Evolutionary conservation across 1,140 invertebrate genomes (phyloP).

Genomic region (Chironomus tepperi): DNA sequence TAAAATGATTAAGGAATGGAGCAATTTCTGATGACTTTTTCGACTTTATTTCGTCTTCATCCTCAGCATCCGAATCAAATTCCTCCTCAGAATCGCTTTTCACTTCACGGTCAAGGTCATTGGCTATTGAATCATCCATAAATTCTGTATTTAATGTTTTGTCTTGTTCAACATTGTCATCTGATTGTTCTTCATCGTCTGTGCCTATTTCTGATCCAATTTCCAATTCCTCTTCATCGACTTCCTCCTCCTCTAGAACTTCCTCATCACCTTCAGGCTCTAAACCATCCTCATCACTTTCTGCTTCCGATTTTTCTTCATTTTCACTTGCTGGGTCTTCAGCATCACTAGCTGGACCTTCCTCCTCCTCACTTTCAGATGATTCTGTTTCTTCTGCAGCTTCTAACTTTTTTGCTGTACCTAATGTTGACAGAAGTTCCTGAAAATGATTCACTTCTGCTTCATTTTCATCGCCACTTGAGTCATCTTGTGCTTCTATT

Average conservation of each 20-base stretch:
- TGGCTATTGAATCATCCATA: conserved; percentile 27
- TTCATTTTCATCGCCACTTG: background rate
- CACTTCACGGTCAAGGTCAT: conserved; percentile 36
- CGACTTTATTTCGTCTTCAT: conserved; percentile 35
- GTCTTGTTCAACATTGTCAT: conserved; percentile 29
- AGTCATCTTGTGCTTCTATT: background rate
- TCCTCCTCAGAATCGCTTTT: conserved; percentile 29
- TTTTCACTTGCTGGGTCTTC: conserved; percentile 27
- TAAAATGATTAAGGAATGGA: conserved; percentile 55
- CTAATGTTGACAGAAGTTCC: background rate
- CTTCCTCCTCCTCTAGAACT: conserved; percentile 26
- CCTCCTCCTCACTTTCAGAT: conserved; percentile 28
- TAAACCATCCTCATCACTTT: conserved; percentile 24
- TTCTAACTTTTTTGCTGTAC: background rate
- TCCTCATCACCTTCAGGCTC: conserved; percentile 30
- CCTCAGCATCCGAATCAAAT: conserved; percentile 33
- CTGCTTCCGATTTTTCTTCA: conserved; percentile 26
- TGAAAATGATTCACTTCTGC: background rate
- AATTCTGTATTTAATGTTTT: conserved; percentile 27
- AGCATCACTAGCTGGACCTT: conserved; percentile 27
- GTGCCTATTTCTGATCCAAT: conserved; percentile 33
- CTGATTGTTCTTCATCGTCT: conserved; percentile 30
- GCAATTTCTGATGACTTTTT: conserved; percentile 44
- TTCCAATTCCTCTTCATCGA: conserved; percentile 23
- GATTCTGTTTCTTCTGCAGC: background rate